These are phyloP conservation scores for Sebastes vulpes DNA, from an alignment of 2,797 vertebrate genomes.

Conservation along the genomic window DNA sequence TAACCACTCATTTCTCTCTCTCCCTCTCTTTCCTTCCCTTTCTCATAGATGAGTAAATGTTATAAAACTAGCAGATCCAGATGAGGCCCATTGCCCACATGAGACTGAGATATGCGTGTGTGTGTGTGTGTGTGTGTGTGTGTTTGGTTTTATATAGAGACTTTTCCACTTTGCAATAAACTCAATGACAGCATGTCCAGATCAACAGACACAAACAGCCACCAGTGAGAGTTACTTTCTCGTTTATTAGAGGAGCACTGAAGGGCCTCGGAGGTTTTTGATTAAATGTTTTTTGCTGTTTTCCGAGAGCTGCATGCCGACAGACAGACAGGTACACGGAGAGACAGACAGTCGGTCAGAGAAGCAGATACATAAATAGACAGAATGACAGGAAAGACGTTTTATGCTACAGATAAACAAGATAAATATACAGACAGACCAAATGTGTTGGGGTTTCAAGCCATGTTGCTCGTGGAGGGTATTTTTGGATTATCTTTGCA, in stretches of 20 bases:
- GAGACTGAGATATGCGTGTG: conserved; percentile 27
- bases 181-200: conserved; percentile 53
- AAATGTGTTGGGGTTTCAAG: conserved; percentile 41
- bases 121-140: conserved; percentile 24
- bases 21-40: not conserved
- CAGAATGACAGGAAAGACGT: conserved; percentile 15
- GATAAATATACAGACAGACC: conserved; percentile 41
- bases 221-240: conserved; percentile 35
- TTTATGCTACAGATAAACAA: conserved; percentile 48
- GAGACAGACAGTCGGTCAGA: not conserved
- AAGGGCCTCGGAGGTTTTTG: conserved; percentile 27
- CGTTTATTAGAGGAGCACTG: conserved; percentile 35
- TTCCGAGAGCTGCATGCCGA: not conserved
- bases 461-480: conserved; percentile 14
- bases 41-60: conserved; percentile 55
- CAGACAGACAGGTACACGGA: not conserved
- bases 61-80: conserved; percentile 57
- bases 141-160: conserved; percentile 44
- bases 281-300: conserved; percentile 19
- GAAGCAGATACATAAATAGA: conserved; percentile 2
- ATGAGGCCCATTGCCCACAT: conserved; percentile 40
- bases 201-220: conserved; percentile 33
- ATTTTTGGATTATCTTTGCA: conserved; percentile 70
- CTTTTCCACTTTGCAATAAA: conserved; percentile 61
- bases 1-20: conserved; percentile 14